phyloP scores from a whole-genome alignment of 1,140 invertebrate genomes.

The Apocrypta bakeri region DNA sequence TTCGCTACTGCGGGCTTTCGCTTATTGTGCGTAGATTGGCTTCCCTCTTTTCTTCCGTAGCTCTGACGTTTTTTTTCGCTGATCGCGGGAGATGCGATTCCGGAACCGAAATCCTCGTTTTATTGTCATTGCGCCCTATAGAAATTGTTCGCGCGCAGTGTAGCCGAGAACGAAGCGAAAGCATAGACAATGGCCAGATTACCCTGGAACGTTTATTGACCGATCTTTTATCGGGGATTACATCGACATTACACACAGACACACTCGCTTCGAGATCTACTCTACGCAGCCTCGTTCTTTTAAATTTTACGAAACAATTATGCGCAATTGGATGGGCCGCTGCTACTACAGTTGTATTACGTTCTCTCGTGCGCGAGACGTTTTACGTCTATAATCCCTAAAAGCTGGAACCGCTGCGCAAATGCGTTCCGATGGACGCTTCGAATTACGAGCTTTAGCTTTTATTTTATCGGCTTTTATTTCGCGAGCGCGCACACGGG shows the following conservation, averaged over 20 bases:
- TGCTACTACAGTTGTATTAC: no score
- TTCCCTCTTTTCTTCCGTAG: conserved; percentile 17
- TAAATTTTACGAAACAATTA: conserved; percentile 31
- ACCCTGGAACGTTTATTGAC: conserved; percentile 43
- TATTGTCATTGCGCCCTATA: conserved; percentile 45
- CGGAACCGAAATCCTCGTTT: conserved; percentile 33
- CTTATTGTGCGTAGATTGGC: background rate
- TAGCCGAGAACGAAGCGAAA: conserved; percentile 10
- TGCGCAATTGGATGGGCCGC: conserved; percentile 5
- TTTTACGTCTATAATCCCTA: background rate
- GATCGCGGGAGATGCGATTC: conserved; percentile 39
- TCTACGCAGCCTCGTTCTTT: background rate
- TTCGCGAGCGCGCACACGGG: no score
- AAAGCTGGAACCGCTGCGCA: background rate
- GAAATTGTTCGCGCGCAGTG: conserved; percentile 38
- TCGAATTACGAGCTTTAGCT: background rate
- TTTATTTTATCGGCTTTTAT: no score
- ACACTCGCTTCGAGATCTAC: background rate
- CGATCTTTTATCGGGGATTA: conserved; percentile 48
- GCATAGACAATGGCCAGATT: conserved; percentile 46
- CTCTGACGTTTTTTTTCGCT: conserved; percentile 15
- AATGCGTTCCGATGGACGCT: background rate
- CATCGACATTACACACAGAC: conserved; percentile 27
- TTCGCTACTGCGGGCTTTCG: background rate
- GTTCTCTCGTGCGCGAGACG: background rate